phyloP scores from a whole-genome alignment of 2,797 vertebrate species.

The Characodon lateralis region DNA sequence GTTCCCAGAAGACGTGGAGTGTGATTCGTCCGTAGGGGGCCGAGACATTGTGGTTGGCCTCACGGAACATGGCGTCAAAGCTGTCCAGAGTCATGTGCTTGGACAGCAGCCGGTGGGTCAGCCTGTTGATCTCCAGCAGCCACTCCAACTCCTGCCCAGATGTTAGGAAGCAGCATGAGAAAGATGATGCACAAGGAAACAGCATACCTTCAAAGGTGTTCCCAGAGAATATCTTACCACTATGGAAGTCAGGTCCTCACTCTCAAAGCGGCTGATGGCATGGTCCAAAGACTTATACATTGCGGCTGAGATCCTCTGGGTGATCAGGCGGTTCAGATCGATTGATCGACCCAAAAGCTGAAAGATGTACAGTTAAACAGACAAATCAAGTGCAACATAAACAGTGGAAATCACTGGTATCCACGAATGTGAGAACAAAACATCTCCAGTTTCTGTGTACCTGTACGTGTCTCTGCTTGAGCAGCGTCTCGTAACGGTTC shows the following conservation, averaged over 20 bases:
- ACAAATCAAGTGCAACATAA: background rate
- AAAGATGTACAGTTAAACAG: background rate
- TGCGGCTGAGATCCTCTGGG: constrained; percentile 94
- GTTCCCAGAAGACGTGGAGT: constrained; percentile 98
- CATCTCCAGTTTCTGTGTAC: constrained; percentile 63
- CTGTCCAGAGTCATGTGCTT: constrained; percentile 96
- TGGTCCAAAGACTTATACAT: constrained; percentile 95
- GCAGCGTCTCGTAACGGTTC: constrained; percentile 94
- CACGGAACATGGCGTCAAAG: constrained; percentile 98
- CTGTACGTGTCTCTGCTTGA: constrained; percentile 98
- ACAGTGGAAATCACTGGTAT: background rate
- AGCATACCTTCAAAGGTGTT: background rate
- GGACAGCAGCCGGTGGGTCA: constrained; percentile 94
- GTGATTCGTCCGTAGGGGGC: constrained; percentile 97
- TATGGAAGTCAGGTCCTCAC: constrained; percentile 97
- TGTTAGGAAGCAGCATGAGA: background rate
- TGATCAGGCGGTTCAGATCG: constrained; percentile 96
- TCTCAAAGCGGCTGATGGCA: constrained; percentile 96
- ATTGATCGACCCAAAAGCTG: constrained; percentile 96
- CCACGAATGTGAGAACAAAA: background rate
- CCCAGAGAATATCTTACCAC: constrained; percentile 78
- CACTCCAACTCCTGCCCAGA: constrained; percentile 90
- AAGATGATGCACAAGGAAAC: background rate
- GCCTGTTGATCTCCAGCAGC: constrained; percentile 93
- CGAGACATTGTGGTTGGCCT: constrained; percentile 98